Conservation (phyloP, 2,797 vertebrate genomes). For the Nannoperca australis region DNA sequence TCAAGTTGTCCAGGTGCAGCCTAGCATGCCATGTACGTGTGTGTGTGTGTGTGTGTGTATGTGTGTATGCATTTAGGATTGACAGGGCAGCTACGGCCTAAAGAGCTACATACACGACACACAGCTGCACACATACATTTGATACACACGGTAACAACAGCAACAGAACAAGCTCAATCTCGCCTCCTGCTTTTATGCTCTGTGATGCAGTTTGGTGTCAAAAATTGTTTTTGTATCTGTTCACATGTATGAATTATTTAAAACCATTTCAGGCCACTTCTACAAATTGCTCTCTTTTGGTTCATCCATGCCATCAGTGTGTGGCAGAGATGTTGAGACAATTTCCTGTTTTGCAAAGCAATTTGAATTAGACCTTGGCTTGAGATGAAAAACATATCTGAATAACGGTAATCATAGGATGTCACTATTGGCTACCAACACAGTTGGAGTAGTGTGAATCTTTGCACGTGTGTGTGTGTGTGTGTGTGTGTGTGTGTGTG, state of each 20-base stretch:
- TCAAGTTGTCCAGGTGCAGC: slow-evolving; percentile 61
- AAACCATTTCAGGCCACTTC: slow-evolving; percentile 14
- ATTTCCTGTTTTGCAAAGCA: slow-evolving; percentile 16
- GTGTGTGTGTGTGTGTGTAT: not conserved
- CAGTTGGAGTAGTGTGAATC: slow-evolving; percentile 8
- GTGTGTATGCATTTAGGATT: slow-evolving; percentile 27
- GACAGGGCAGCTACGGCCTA: slow-evolving; percentile 9
- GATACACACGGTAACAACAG: not conserved
- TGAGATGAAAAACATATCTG: slow-evolving; percentile 22
- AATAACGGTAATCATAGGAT: slow-evolving; percentile 25
- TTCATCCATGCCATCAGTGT: slow-evolving; percentile 26
- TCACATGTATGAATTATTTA: slow-evolving; percentile 39
- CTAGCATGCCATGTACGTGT: slow-evolving; percentile 1
- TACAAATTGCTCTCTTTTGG: slow-evolving; percentile 31
- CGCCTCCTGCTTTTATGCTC: not conserved
- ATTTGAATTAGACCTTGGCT: slow-evolving; percentile 30
- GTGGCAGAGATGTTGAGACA: slow-evolving; percentile 7
- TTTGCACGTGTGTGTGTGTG: not conserved
- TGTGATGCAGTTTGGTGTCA: slow-evolving; percentile 3
- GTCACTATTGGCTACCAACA: slow-evolving; percentile 4
- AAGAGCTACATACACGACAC: slow-evolving; percentile 1
- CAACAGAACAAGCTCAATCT: not conserved
- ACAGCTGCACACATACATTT: slow-evolving; percentile 6
- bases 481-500: not conserved
- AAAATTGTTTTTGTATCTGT: slow-evolving; percentile 24